Evolutionary conservation across 2,888 invertebrate genomes (phyloP).

Genomic region (Ophraella communa): DNA sequence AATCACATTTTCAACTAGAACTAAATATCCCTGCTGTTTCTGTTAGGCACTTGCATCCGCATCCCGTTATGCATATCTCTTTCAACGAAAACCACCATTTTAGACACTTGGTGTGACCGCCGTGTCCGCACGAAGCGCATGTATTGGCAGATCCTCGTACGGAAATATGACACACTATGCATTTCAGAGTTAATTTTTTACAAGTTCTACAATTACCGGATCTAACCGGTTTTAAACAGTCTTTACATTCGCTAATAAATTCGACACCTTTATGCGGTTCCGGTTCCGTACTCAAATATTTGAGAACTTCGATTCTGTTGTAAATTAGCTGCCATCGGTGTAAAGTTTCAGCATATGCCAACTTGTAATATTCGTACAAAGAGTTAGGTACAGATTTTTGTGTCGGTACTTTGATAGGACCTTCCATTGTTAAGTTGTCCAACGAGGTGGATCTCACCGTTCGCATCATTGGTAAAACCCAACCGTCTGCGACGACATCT

Average conservation of each 20-base stretch:
- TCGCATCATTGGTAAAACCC: constrained; percentile 72
- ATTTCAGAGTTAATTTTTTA: constrained; percentile 77
- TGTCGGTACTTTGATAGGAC: constrained; percentile 46
- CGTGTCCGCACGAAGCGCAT: constrained; percentile 91
- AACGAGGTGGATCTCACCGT: constrained; percentile 82
- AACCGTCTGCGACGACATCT: constrained; percentile 79
- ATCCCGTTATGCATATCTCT: constrained; percentile 86
- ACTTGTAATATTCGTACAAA: constrained; percentile 83
- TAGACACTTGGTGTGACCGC: constrained; percentile 88
- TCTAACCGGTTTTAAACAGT: constrained; percentile 71
- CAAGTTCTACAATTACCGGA: constrained; percentile 76
- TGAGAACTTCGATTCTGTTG: constrained; percentile 67
- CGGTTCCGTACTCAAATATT: constrained; percentile 62
- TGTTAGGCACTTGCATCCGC: constrained; percentile 87
- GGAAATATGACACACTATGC: constrained; percentile 84
- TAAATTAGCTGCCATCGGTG: constrained; percentile 64
- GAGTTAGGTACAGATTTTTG: constrained; percentile 54
- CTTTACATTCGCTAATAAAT: constrained; percentile 75
- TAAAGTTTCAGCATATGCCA: constrained; percentile 87
- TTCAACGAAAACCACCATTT: constrained; percentile 81
- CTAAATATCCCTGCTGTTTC: constrained; percentile 68
- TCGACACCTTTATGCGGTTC: constrained; percentile 67
- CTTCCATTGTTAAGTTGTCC: constrained; percentile 69
- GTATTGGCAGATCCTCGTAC: constrained; percentile 86
- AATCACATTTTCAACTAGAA: constrained; percentile 38